Conservation (phyloP, 2,113 vertebrate species). For the Catagonus wagneri region DNA sequence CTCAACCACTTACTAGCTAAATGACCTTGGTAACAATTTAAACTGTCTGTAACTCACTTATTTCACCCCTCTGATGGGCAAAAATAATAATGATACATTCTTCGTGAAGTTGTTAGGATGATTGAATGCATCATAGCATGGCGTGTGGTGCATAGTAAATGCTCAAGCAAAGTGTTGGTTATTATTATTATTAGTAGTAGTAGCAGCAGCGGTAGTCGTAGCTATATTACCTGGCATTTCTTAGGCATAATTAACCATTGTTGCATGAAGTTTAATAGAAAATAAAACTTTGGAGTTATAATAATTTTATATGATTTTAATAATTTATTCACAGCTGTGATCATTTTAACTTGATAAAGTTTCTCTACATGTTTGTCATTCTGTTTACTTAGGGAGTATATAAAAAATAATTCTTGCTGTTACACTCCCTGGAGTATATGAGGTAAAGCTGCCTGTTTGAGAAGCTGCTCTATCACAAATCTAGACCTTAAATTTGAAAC, state of each 20-base stretch:
- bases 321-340: neutral
- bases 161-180: neutral
- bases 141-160: neutral
- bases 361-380: neutral
- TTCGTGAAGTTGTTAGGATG: neutral
- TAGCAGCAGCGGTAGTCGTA: neutral
- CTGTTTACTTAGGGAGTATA: neutral
- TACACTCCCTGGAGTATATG: neutral
- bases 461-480: conserved; percentile 34
- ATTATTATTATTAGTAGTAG: neutral
- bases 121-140: too few relatives aligned
- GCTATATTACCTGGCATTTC: neutral
- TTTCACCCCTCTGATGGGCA: neutral
- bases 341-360: neutral
- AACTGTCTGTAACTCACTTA: neutral
- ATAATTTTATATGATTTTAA: conserved; percentile 28
- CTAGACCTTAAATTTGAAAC: conserved; percentile 60
- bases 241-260: neutral
- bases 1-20: neutral
- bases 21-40: neutral
- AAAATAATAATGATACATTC: neutral
- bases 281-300: neutral
- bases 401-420: conserved; percentile 18
- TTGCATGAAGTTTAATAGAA: neutral
- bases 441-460: neutral